Evolutionary conservation across 2,113 vertebrate genomes (phyloP), one percentile per base, ranked within the genome.

Genomic region (Mungos mungo): DNA sequence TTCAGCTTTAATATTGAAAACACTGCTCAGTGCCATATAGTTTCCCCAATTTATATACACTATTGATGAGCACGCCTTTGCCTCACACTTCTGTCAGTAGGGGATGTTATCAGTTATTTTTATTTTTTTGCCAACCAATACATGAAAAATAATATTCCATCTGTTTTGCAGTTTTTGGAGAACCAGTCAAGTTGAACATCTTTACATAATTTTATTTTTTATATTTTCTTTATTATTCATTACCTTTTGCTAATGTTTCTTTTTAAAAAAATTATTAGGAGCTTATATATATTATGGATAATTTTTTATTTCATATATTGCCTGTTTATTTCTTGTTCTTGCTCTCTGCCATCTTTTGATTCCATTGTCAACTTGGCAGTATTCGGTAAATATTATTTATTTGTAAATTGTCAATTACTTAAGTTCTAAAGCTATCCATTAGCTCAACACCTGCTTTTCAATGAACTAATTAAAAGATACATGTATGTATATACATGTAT

Each of bases 171-270:
- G 7, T 88, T 94, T 96, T 33, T 25, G 79, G 12, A 23, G 83
- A 74, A 77, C 8, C 11, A 72, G n/a, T 89, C 25, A 97, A 77
- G 33, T 63, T 72, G 29, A 77, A 82, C 16, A 63, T 95, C 25
- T 87, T 96, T 57, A 71, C 7, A 18, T 80, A 82, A 87, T 94
- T 95, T 77, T 76, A 76, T 91, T 47, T 13, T 95, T 84, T 68
- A 41, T 95, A 91, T 54, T 93, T 93, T 25, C 81, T 79, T 88
- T 90, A 74, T 88, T 87, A 74, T 88, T 86, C 15, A 16, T 95
- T 82, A 63, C 87, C 5, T 96, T 95, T 93, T 94, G 11, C 3
- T 83, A 41, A 77, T 50, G 93, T 74, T 54, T 11, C 38, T 25
- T 16, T 72, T 63, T 91, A 74, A 81, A 52, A 27, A 66, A 74